Evolutionary conservation across 2,113 vertebrate species (phyloP), one percentile per base, ranked within the genome.

Genomic region (Empidonax alnorum): DNA sequence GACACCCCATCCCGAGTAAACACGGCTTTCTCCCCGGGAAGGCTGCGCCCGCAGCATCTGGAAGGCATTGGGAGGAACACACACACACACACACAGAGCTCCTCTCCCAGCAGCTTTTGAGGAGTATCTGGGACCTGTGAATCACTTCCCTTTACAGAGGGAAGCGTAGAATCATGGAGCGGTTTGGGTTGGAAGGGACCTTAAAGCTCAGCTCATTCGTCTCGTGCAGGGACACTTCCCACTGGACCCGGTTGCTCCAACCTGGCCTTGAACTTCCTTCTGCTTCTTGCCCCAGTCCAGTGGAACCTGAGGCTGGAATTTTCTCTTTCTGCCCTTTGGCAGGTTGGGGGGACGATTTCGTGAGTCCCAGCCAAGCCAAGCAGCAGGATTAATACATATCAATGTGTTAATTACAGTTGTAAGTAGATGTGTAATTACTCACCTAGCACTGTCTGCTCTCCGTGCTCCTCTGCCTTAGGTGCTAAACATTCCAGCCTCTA

Each of bases 51-150:
- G 4, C 53, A 63, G 68, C 97, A 97, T 95, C 96, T 97, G 97
- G 97, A 96, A 97, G 93, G 91, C 96, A 94, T 96, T 23, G 83
- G 82, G 78, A 86, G 80, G 95, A 97, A 97, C 97, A 94, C 95
- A 75, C 96, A 93, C 90, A 90, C 85, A 46, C 87, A 84, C 93
- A 52, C 86, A 37, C 6, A 12, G 1, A 42, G 50, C 84, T 79
- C 66, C 62, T 91, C 83, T 63, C 66, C 75, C 88, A 14, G 71
- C 92, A 88, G 85, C 79, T 52, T 11, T 8, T 1, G 6, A 42
- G 2, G 30, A 4, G 7, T n/a, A 6, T 49, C 46, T 89, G 78
- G 52, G 37, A 30, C 9, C 2, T 8, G 55, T 7, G 25, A 52
- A 55, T 58, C 49, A 1, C 62, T 67, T 30, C 20, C 20, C 75